Percentiles rank a stretch among this genome's conserved stretches.
These are phyloP conservation scores for Oxyruncus cristatus DNA, from an alignment of 2,113 vertebrate genomes.

Conservation along the genomic window DNA sequence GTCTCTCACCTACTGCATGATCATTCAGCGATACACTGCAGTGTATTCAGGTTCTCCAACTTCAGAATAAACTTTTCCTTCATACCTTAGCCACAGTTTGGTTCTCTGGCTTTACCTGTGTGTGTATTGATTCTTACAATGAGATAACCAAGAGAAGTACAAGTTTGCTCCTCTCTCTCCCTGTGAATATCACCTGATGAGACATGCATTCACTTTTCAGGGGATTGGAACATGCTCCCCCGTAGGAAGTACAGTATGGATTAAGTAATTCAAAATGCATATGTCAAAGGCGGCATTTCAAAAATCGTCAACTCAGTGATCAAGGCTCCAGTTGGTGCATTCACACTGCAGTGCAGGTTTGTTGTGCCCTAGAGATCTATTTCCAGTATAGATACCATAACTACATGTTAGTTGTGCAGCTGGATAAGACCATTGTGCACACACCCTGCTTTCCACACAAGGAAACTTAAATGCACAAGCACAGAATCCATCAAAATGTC, in stretches of 20 bases:
- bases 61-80: neutral
- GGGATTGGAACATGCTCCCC: accelerated
- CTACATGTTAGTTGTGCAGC: neutral
- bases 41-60: neutral
- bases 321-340: neutral
- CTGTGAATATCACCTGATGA: neutral
- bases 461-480: neutral
- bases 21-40: neutral
- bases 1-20: neutral
- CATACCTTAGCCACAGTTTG: neutral
- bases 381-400: neutral
- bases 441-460: neutral
- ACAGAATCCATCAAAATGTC: neutral
- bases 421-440: accelerated
- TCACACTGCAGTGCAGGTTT: neutral
- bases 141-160: neutral
- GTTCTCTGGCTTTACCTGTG: neutral
- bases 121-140: neutral
- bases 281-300: neutral
- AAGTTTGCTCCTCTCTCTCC: neutral
- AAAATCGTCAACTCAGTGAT: neutral
- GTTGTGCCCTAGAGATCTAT: neutral
- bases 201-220: neutral
- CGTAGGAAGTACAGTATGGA: neutral
- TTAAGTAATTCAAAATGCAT: neutral